phyloP scores from a whole-genome alignment of 2,888 invertebrate genomes.

The Sussaba pulchella region DNA sequence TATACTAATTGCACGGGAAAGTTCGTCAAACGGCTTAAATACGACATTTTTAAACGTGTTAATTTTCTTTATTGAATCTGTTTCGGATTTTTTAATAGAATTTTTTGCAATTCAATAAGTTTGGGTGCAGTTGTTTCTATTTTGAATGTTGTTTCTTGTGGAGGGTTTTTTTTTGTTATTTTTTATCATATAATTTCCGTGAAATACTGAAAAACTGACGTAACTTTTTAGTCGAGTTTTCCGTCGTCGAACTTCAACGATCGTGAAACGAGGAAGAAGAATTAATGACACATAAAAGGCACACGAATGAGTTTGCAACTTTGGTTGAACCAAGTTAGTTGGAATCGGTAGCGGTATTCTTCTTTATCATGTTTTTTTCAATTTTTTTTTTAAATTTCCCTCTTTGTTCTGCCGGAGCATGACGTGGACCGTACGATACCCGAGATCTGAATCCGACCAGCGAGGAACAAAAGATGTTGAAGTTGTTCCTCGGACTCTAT shows the following conservation, averaged over 20 bases:
- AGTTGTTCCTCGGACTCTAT: constrained; percentile 38
- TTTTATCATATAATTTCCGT: no score
- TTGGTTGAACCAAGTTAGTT: constrained; percentile 3
- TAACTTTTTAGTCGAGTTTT: constrained; percentile 10
- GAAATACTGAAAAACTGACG: not conserved
- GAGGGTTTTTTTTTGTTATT: no score
- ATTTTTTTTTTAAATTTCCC: no score
- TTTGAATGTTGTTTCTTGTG: no score
- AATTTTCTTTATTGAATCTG: no score
- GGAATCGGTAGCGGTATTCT: constrained; percentile 8
- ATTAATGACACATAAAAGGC: not conserved
- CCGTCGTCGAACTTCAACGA: not conserved
- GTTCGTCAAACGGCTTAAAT: not conserved
- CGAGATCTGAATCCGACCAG: not conserved
- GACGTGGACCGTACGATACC: not conserved
- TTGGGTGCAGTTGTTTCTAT: no score
- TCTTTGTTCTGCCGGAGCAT: not conserved
- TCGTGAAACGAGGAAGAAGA: not conserved
- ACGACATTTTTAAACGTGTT: no score
- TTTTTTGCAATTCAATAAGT: no score
- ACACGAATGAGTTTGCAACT: no score
- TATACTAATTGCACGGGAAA: not conserved
- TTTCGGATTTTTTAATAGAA: no score
- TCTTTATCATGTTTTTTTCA: no score
- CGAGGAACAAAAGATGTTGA: constrained; percentile 30